phyloP scores from a whole-genome alignment of 2,888 invertebrate genomes.

The Nomada lathburiana region DNA sequence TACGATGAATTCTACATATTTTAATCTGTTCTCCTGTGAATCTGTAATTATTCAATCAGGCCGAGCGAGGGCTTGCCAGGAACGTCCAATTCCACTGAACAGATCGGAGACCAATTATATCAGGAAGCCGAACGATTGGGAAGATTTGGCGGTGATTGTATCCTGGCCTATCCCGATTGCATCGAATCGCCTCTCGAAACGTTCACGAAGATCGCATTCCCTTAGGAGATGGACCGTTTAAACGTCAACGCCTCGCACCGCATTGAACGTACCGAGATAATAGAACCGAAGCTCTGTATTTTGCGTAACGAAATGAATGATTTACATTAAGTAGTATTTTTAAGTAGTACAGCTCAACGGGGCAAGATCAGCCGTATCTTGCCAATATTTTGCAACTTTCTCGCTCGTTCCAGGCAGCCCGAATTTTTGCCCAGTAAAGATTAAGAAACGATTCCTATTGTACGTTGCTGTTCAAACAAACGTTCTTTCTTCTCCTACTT shows the following conservation, averaged over 20 bases:
- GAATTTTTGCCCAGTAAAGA: not conserved
- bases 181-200: constrained; percentile 80
- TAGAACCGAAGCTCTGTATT: no score
- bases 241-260: constrained; percentile 8
- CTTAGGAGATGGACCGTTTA: constrained; percentile 61
- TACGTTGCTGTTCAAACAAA: not conserved
- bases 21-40: not conserved
- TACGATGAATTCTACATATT: not conserved
- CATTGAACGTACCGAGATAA: not conserved
- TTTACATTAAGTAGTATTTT: no score
- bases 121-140: constrained; percentile 81
- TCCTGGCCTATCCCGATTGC: constrained; percentile 79
- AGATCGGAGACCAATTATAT: constrained; percentile 78
- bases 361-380: no score
- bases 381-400: not conserved
- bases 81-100: constrained; percentile 75
- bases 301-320: no score
- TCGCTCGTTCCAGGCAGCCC: not conserved
- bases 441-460: no score
- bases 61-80: constrained; percentile 80
- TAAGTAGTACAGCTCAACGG: no score
- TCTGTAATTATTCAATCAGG: constrained; percentile 69
- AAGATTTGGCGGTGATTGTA: constrained; percentile 79
- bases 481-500: no score
- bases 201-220: constrained; percentile 79